These are phyloP conservation scores for Mormoops blainvillei DNA, from an alignment of 2,113 vertebrate genomes.

Conservation along the genomic window DNA sequence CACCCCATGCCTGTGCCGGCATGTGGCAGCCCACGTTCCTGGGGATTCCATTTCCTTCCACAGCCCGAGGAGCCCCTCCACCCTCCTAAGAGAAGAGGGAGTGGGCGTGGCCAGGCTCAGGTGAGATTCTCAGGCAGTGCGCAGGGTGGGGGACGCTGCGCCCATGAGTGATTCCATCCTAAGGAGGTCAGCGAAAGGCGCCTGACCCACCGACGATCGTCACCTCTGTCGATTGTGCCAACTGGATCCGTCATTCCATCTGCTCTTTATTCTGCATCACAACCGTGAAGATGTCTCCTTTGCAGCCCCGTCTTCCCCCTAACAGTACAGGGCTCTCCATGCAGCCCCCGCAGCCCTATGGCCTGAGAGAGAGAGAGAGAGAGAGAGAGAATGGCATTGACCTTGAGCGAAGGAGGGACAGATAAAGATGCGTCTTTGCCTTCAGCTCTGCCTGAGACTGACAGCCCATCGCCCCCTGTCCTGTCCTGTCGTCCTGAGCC, in stretches of 20 bases:
- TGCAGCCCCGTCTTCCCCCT: neutral
- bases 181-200: neutral
- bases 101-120: fast-evolving
- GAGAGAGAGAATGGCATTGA: neutral
- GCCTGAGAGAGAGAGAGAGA: too few relatives aligned
- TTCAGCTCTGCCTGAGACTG: fast-evolving
- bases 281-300: neutral
- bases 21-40: too few relatives aligned
- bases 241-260: fast-evolving
- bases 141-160: too few relatives aligned
- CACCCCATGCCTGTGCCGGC: neutral
- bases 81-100: neutral
- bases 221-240: neutral
- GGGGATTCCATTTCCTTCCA: too few relatives aligned
- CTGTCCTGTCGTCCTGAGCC: neutral
- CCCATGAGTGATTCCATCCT: neutral
- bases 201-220: too few relatives aligned
- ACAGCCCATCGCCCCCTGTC: neutral
- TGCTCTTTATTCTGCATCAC: fast-evolving
- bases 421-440: too few relatives aligned
- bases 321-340: fast-evolving
- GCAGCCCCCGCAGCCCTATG: neutral
- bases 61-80: neutral
- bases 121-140: neutral
- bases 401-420: neutral